phyloP scores from a whole-genome alignment of 2,797 vertebrate genomes.

The Craterocephalus amniculus region DNA sequence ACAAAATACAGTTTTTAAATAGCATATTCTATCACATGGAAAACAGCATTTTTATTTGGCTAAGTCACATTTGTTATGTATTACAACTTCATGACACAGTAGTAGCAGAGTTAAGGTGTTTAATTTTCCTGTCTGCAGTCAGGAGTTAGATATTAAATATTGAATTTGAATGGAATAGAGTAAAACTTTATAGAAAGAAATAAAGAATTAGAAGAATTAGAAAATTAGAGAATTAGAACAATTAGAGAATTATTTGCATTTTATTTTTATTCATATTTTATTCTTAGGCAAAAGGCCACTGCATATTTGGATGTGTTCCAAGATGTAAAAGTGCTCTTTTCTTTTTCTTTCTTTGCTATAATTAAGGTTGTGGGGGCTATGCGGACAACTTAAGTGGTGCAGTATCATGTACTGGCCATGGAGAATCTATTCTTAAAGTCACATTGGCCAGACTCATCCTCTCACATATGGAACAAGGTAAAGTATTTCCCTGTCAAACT shows the following conservation, averaged over 20 bases:
- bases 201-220: too few species aligned
- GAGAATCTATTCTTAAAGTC: constrained; percentile 83
- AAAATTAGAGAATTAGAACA: too few species aligned
- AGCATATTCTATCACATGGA: neutral
- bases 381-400: constrained; percentile 76
- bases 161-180: too few species aligned
- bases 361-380: constrained; percentile 74
- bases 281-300: neutral
- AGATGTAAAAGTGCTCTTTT: neutral
- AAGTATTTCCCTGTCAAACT: constrained; percentile 6
- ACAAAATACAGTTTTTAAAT: neutral
- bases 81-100: neutral
- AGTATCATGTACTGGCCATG: constrained; percentile 77
- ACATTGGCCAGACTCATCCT: constrained; percentile 79
- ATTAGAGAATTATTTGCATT: neutral
- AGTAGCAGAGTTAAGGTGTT: neutral
- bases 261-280: neutral
- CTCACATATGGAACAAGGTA: constrained; percentile 81
- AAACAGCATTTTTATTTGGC: neutral
- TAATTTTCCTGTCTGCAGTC: neutral
- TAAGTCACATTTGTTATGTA: neutral
- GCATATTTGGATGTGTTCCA: neutral
- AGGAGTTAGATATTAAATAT: too few species aligned
- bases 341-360: constrained; percentile 15
- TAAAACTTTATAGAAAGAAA: too few species aligned